A percentile compares a stretch with the other conserved stretches of the same genome.
phyloP scores from a whole-genome alignment of 2,797 vertebrate species.

The Phrynocephalus guinanensis region DNA sequence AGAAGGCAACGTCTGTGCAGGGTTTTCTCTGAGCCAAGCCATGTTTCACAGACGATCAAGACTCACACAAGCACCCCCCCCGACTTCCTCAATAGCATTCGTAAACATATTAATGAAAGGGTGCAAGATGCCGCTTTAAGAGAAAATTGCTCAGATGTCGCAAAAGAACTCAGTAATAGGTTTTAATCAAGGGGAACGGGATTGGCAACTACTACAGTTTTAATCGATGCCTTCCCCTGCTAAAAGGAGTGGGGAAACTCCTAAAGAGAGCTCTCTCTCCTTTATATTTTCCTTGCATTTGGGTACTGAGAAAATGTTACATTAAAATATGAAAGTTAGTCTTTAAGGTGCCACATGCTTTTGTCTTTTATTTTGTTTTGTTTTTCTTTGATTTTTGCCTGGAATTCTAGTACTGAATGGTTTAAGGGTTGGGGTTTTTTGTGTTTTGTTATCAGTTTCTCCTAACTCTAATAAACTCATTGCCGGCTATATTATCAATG shows the following conservation, averaged over 20 bases:
- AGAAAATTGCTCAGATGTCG: not conserved
- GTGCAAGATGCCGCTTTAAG: conserved; percentile 44
- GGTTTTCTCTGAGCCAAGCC: conserved; percentile 70
- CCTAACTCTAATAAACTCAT: conserved; percentile 59
- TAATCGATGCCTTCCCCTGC: conserved; percentile 39
- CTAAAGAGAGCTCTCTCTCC: conserved; percentile 38
- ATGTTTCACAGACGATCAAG: conserved; percentile 72
- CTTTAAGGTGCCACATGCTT: too few relatives aligned
- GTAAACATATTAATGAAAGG: conserved; percentile 74
- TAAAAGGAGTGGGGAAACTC: not conserved
- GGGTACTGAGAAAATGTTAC: conserved; percentile 54
- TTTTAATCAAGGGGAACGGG: not conserved
- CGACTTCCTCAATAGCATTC: conserved; percentile 60
- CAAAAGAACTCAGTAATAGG: not conserved
- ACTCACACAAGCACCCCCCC: conserved; percentile 67
- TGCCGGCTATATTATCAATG: conserved; percentile 48
- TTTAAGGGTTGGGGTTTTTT: not conserved
- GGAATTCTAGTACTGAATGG: not conserved
- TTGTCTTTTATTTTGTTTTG: too few relatives aligned
- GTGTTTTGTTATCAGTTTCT: not conserved
- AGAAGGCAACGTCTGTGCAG: conserved; percentile 76
- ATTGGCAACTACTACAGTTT: conserved; percentile 4
- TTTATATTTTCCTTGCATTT: conserved; percentile 49
- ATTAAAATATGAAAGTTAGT: too few relatives aligned
- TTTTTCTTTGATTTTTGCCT: too few relatives aligned